Evolutionary conservation across 2,113 vertebrate species (phyloP).

Genomic region (Rhinopithecus roxellana): DNA sequence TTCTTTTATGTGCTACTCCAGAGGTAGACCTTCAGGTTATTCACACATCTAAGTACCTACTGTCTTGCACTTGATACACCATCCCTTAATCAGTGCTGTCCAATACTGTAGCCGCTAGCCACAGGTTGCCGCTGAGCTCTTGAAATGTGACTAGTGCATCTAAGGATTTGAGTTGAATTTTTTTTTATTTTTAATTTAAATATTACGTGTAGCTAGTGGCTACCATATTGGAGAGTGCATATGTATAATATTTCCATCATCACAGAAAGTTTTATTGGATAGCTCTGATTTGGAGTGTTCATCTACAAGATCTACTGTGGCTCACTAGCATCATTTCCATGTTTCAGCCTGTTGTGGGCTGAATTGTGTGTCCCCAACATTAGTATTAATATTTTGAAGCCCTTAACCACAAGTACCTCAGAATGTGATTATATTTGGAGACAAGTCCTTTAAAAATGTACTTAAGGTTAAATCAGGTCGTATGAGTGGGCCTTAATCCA

Average conservation of each 20-base stretch:
- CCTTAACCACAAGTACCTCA: not conserved
- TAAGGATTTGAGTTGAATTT: not conserved
- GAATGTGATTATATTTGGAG: not conserved
- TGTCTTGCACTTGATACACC: not conserved
- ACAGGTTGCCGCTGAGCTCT: not conserved
- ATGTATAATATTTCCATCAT: not conserved
- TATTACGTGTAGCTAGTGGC: not conserved
- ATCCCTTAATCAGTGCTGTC: not conserved
- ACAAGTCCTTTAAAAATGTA: constrained; percentile 1
- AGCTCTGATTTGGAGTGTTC: not conserved
- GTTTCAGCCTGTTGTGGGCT: not conserved
- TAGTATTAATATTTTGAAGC: not conserved
- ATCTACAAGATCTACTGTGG: not conserved
- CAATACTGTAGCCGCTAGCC: not conserved
- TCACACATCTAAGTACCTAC: not conserved
- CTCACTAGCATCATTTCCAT: not conserved
- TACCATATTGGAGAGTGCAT: not conserved
- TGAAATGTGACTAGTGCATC: not conserved
- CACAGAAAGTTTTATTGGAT: constrained; percentile 15
- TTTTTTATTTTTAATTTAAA: constrained; percentile 12
- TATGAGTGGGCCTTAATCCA: not conserved
- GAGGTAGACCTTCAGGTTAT: not conserved
- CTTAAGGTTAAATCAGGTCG: not conserved
- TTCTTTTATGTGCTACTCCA: not conserved
- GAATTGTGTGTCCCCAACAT: not conserved